Conservation (phyloP, 2,888 invertebrate genomes). For the Synanthedon myopaeformis region DNA sequence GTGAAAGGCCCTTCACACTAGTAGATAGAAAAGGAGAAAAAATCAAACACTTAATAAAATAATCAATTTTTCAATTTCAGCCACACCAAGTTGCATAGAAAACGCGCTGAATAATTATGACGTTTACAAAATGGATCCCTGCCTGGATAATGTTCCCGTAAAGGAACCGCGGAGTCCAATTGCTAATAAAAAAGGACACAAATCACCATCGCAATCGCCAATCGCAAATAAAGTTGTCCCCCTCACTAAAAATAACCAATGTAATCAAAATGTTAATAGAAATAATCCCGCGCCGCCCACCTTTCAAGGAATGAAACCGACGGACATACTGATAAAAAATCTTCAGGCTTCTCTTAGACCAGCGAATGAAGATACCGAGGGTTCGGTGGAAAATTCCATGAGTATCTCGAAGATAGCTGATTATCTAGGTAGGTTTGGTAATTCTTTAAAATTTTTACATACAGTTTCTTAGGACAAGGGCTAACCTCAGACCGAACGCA, state of each 20-base stretch:
- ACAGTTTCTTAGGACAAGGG: neutral
- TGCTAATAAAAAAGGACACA: conserved; percentile 13
- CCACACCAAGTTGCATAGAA: neutral
- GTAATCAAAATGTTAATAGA: neutral
- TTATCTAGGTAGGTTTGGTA: conserved; percentile 40
- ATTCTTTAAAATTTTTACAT: neutral
- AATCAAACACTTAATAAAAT: no score
- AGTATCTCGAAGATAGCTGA: conserved; percentile 57
- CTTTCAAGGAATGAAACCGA: conserved; percentile 14
- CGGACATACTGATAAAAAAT: conserved; percentile 35
- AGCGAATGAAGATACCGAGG: conserved; percentile 37
- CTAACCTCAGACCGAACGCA: no score
- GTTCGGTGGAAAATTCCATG: conserved; percentile 42
- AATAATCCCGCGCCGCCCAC: no score
- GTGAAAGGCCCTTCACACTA: no score
- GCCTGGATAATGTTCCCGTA: conserved; percentile 49
- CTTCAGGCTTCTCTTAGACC: conserved; percentile 30
- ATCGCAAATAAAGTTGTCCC: conserved; percentile 7
- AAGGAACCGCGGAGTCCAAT: conserved; percentile 32
- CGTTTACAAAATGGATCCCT: conserved; percentile 32
- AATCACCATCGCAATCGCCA: neutral
- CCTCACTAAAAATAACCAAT: neutral
- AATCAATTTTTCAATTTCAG: neutral
- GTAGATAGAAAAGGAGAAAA: no score
- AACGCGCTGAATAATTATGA: neutral